These are phyloP conservation scores for Ennomos quercinarius DNA, from an alignment of 2,888 invertebrate species.

Conservation along the genomic window DNA sequence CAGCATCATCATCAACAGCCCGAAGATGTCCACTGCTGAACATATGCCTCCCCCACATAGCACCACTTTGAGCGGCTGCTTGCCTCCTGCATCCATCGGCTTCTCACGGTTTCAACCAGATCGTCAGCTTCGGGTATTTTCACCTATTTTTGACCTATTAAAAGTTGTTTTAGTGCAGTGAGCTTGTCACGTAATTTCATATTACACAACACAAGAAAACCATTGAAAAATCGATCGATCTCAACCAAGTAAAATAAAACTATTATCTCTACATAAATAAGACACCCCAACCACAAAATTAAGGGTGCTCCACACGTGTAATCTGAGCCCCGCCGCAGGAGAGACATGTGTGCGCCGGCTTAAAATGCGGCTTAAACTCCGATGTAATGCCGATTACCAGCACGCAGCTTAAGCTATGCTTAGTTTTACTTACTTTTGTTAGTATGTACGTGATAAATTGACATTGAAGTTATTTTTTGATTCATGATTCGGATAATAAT, in stretches of 20 bases:
- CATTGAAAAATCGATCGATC: not conserved
- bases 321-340: slow-evolving; percentile 58
- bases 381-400: slow-evolving; percentile 79
- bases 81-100: too few species aligned
- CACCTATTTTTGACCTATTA: too few species aligned
- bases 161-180: too few species aligned
- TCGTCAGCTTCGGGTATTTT: too few species aligned
- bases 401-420: slow-evolving; percentile 57
- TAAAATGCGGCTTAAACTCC: slow-evolving; percentile 80
- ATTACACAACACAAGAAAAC: too few species aligned
- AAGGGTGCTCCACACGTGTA: slow-evolving; percentile 62
- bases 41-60: too few species aligned
- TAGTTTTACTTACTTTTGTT: slow-evolving; percentile 29
- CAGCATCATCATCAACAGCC: too few species aligned
- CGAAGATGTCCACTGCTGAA: too few species aligned
- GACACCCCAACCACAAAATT: slow-evolving; percentile 51
- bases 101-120: too few species aligned
- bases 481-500: too few species aligned
- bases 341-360: slow-evolving; percentile 78
- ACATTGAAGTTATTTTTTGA: not conserved
- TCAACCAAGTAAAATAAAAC: slow-evolving; percentile 30
- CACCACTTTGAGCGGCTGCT: too few species aligned
- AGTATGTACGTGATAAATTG: slow-evolving; percentile 1
- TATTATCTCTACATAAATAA: slow-evolving; percentile 19
- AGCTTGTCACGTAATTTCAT: too few species aligned